Percentiles rank a stretch among this genome's conserved stretches.
Evolutionary conservation across 2,113 vertebrate species (phyloP).

Genomic region (Phrynosoma platyrhinos): DNA sequence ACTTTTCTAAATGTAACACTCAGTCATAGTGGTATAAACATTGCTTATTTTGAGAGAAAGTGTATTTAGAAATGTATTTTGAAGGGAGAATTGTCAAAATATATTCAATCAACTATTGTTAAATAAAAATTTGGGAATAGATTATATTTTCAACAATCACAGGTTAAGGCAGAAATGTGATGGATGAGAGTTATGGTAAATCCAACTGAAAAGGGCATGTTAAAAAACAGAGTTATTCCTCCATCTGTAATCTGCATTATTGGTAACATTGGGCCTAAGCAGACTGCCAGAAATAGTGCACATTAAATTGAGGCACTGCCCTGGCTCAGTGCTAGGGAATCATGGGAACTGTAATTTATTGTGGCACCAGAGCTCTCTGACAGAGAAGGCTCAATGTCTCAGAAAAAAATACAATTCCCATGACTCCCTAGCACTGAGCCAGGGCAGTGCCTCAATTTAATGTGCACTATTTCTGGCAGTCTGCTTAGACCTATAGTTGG

Average conservation of each 20-base stretch:
- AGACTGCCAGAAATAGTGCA: too few relatives aligned
- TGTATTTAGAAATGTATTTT: neutral
- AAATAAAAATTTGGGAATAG: neutral
- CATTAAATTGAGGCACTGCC: too few relatives aligned
- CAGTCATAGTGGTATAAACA: neutral
- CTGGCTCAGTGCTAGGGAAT: too few relatives aligned
- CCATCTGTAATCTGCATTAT: neutral
- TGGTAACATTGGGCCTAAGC: neutral
- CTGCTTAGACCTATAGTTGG: too few relatives aligned
- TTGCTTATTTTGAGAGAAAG: neutral
- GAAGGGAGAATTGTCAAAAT: neutral
- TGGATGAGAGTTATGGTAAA: neutral
- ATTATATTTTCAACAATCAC: neutral
- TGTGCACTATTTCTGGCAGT: too few relatives aligned
- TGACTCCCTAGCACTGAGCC: too few relatives aligned
- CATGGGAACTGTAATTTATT: too few relatives aligned
- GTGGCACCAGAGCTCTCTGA: too few relatives aligned
- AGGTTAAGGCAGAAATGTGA: neutral
- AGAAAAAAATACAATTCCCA: too few relatives aligned
- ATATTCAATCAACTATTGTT: neutral
- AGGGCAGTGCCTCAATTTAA: too few relatives aligned
- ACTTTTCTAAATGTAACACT: neutral
- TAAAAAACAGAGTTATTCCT: neutral
- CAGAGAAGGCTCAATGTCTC: too few relatives aligned
- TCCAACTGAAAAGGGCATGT: neutral